These are phyloP conservation scores for Petrolisthes manimaculis DNA, from an alignment of 2,888 invertebrate species.

Conservation along the genomic window DNA sequence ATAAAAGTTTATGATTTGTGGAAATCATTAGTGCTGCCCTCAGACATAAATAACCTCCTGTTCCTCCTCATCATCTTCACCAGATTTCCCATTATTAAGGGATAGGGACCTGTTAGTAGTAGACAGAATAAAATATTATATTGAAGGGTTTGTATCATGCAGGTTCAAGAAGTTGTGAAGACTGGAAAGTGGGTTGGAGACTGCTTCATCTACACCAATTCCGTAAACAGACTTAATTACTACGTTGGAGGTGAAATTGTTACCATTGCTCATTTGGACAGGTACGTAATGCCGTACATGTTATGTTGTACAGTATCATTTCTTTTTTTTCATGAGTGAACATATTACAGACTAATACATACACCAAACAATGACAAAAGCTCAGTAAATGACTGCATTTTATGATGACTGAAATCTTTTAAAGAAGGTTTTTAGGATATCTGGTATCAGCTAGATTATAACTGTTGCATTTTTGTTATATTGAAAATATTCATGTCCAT, in stretches of 20 bases:
- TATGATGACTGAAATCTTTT: too few species aligned
- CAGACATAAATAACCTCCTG: too few species aligned
- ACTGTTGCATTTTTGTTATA: too few species aligned
- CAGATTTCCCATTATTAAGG: background rate
- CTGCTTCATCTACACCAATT: constrained; percentile 99
- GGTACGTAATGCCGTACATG: constrained; percentile 68
- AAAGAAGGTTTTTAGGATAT: too few species aligned
- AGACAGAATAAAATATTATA: background rate
- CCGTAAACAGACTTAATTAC: constrained; percentile 96
- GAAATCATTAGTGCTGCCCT: background rate
- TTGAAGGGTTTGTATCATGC: constrained; percentile 69
- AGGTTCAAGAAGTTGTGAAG: constrained; percentile 90
- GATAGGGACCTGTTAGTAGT: too few species aligned
- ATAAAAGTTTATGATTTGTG: background rate
- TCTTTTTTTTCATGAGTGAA: too few species aligned
- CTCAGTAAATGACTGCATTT: too few species aligned
- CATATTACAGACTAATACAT: too few species aligned
- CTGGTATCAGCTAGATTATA: too few species aligned
- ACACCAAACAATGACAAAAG: too few species aligned
- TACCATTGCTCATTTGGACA: constrained; percentile 96
- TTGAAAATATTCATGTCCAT: background rate
- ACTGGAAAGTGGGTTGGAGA: constrained; percentile 98
- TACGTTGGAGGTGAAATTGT: constrained; percentile 99
- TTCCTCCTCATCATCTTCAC: background rate
- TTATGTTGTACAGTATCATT: too few species aligned